phyloP scores from a whole-genome alignment of 1,140 invertebrate species.

The Bombus polaris region DNA sequence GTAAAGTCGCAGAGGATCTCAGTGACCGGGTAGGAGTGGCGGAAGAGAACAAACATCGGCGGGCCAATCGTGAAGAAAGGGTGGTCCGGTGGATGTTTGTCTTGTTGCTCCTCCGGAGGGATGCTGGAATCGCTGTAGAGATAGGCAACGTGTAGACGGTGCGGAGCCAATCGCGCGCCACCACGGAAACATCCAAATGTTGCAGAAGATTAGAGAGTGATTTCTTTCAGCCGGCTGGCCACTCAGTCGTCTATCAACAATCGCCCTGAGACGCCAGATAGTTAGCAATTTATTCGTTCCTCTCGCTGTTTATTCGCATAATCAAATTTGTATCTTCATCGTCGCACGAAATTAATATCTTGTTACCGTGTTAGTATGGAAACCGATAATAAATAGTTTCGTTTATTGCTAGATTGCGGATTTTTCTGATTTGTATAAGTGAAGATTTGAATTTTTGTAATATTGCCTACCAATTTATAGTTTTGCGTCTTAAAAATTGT shows the following conservation, averaged over 20 bases:
- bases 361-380: neutral
- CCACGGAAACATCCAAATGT: conserved; percentile 54
- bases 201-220: conserved; percentile 23
- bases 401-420: neutral
- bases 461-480: neutral
- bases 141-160: conserved; percentile 28
- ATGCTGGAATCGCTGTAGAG: conserved; percentile 63
- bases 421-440: neutral
- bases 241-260: conserved; percentile 60
- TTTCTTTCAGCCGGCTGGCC: conserved; percentile 42
- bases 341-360: neutral
- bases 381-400: too few relatives aligned
- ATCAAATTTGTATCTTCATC: neutral
- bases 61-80: conserved; percentile 76
- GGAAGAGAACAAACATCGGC: conserved; percentile 71
- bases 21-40: conserved; percentile 66
- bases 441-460: neutral
- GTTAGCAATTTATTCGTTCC: neutral
- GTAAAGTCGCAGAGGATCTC: neutral
- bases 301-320: neutral
- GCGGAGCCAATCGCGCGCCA: conserved; percentile 62
- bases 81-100: conserved; percentile 74
- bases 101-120: conserved; percentile 64
- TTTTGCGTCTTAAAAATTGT: too few relatives aligned
- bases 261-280: conserved; percentile 18